Evolutionary conservation across 2,888 invertebrate genomes (phyloP).

Genomic region (Chorisops tibialis): DNA sequence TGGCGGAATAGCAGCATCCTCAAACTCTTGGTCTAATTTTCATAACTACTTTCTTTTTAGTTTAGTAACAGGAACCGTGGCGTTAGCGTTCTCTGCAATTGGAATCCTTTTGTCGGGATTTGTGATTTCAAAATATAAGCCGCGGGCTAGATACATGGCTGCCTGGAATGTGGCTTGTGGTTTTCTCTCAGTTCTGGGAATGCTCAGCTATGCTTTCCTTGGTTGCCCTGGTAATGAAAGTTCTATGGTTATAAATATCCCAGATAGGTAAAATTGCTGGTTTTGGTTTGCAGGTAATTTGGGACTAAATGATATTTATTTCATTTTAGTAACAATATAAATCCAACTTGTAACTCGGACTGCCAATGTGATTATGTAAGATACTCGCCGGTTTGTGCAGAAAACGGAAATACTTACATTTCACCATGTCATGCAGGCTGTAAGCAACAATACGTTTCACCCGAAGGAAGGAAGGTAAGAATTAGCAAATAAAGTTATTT

Average conservation of each 20-base stretch:
- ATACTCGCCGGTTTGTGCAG: constrained; percentile 70
- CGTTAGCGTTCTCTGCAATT: constrained; percentile 66
- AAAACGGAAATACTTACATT: constrained; percentile 65
- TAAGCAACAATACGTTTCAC: constrained; percentile 47
- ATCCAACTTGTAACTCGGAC: constrained; percentile 58
- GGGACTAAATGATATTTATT: neutral
- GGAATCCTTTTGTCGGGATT: constrained; percentile 67
- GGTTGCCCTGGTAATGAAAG: constrained; percentile 64
- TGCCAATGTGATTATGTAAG: constrained; percentile 69
- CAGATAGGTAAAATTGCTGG: constrained; percentile 39
- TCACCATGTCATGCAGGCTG: constrained; percentile 81
- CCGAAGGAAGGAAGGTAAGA: constrained; percentile 53
- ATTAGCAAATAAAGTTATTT: no score
- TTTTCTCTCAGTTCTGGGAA: constrained; percentile 60
- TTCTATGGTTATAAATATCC: constrained; percentile 48
- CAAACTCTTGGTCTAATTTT: neutral
- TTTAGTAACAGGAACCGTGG: constrained; percentile 68
- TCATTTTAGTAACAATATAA: constrained; percentile 1
- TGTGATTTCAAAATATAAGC: constrained; percentile 64
- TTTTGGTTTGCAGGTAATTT: constrained; percentile 12
- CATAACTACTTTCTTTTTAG: constrained; percentile 47
- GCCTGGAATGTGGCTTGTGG: constrained; percentile 69
- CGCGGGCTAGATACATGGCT: constrained; percentile 63
- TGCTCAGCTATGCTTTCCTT: constrained; percentile 63
- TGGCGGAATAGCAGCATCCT: no score